phyloP scores from a whole-genome alignment of 2,888 invertebrate species.

The Plemyria rubiginata region DNA sequence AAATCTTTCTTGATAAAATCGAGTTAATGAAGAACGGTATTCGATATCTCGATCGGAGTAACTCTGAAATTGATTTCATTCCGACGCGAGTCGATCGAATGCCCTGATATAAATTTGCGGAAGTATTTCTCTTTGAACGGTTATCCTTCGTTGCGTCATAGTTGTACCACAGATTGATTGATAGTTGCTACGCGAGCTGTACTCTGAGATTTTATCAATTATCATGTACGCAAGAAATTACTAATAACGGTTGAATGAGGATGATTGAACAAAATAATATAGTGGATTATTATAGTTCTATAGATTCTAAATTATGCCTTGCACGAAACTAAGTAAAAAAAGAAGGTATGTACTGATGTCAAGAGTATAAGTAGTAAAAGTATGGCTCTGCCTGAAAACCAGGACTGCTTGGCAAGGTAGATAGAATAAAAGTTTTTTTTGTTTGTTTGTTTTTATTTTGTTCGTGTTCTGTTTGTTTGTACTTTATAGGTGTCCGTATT shows the following conservation, averaged over 20 bases:
- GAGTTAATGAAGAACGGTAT: conserved; percentile 81
- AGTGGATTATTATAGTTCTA: neutral
- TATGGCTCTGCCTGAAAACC: too few relatives aligned
- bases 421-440: too few relatives aligned
- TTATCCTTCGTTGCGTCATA: conserved; percentile 40
- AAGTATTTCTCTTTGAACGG: conserved; percentile 61
- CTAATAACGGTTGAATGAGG: conserved; percentile 15
- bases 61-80: conserved; percentile 80
- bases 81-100: conserved; percentile 69
- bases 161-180: conserved; percentile 11
- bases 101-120: conserved; percentile 69
- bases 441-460: too few relatives aligned
- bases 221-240: conserved; percentile 14
- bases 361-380: too few relatives aligned
- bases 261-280: conserved; percentile 5
- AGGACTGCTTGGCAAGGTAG: too few relatives aligned
- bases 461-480: too few relatives aligned
- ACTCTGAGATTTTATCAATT: conserved; percentile 25
- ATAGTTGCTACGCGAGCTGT: conserved; percentile 10
- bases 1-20: conserved; percentile 80
- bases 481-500: too few relatives aligned
- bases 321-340: too few relatives aligned
- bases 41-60: conserved; percentile 69
- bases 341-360: too few relatives aligned
- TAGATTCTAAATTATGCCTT: neutral